Percentiles rank a stretch among this genome's conserved stretches.
Evolutionary conservation across 2,113 vertebrate genomes (phyloP).

Genomic region (Syngnathoides biaculeatus): DNA sequence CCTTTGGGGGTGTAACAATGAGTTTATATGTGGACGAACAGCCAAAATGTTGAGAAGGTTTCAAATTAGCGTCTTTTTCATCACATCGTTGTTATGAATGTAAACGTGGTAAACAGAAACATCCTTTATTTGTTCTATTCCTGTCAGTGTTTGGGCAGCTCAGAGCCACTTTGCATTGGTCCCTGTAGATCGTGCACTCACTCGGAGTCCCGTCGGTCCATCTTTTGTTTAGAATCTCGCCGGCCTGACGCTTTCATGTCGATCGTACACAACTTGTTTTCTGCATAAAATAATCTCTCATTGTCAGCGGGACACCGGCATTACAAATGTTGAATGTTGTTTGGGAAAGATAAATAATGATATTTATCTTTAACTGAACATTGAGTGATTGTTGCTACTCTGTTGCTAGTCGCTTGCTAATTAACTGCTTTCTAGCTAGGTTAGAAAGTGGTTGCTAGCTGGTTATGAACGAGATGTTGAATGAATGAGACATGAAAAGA

Average conservation of each 20-base stretch:
- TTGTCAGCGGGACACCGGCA: neutral
- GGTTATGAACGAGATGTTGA: neutral
- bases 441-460: no score
- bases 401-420: neutral
- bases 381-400: neutral
- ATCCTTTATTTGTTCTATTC: neutral
- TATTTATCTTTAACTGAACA: no score
- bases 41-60: neutral
- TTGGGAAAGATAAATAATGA: neutral
- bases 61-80: neutral
- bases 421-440: neutral
- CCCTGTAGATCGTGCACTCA: neutral
- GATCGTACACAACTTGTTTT: conserved; percentile 5
- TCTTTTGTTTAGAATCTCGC: conserved; percentile 2
- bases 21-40: neutral
- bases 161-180: neutral
- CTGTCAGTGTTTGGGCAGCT: conserved; percentile 1
- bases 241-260: neutral
- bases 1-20: no score
- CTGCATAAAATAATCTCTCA: neutral
- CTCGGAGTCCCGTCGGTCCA: neutral
- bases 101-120: neutral
- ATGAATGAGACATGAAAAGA: no score
- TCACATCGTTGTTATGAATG: neutral
- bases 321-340: neutral